Evolutionary conservation across 2,888 invertebrate genomes (phyloP), one percentile per base, ranked within the genome.

Genomic region (Nemurella pictetii): DNA sequence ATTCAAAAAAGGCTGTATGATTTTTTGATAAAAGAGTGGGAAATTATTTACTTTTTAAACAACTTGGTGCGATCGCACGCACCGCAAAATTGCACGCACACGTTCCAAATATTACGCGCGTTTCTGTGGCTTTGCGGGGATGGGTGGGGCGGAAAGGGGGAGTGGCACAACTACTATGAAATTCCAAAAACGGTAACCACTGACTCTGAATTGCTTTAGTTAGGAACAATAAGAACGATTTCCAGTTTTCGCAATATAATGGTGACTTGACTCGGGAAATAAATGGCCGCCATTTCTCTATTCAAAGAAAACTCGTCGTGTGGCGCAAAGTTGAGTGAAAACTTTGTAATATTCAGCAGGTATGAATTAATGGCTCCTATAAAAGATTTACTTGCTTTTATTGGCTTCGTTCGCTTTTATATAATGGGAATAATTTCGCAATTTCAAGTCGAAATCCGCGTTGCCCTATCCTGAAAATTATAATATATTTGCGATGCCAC

Each of bases 351-450:
- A 81, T 81, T 81, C 80, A 81, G 78, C 55, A 55, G 55, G 55
- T 30, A 55, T 82, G 72, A 82, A 82, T 82, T 82, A 82, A 82
- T 72, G 82, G 55, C 82, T 36, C 27, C 82, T 55, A 72, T 26
- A 82, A 82, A 82, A 82, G 82, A 82, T 72, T 82, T 72, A 82
- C 72, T 82, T 29, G 20, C 26, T 82, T 82, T 82, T 82, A 82
- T 82, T 72, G 82, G 82, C 73, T 55, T 82, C 82, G 82, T 82
- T 82, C 82, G 72, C 28, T 85, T 85, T 83, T 80, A 85, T 80
- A 85, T 85, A 85, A 85, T 83, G 81, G 81, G 84, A 80, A 85
- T 85, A 83, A 85, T 85, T 85, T 80, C 80, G 78, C 29, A 83
- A 85, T 82, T 85, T 83, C 84, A 81, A 84, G 32, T 84, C 85